phyloP scores from a whole-genome alignment of 2,888 invertebrate genomes.

The Rhamphomyia laevipes region DNA sequence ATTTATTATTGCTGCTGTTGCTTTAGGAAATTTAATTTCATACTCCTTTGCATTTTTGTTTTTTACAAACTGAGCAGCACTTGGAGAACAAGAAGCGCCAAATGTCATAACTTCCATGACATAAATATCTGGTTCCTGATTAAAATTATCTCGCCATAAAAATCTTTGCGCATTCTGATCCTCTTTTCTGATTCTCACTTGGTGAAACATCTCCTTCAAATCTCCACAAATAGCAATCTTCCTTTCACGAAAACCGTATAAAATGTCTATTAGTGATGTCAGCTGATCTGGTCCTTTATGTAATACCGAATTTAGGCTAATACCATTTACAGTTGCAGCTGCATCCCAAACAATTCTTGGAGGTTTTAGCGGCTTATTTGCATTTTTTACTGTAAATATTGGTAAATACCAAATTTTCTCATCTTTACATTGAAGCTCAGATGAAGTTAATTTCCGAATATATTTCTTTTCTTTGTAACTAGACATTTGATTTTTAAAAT shows the following conservation, averaged over 20 bases:
- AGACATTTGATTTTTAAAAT: no score
- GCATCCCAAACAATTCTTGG: no score
- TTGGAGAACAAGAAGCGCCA: slow-evolving; percentile 18
- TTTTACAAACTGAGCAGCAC: slow-evolving; percentile 17
- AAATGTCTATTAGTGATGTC: slow-evolving; percentile 23
- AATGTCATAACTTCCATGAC: slow-evolving; percentile 18
- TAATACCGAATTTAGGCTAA: no score
- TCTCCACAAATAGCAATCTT: slow-evolving; percentile 24
- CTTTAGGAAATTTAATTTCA: slow-evolving; percentile 10
- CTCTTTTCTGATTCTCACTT: slow-evolving; percentile 17
- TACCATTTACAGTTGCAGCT: no score
- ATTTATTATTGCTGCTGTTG: slow-evolving; percentile 11
- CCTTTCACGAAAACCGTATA: slow-evolving; percentile 27
- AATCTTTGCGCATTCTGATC: slow-evolving; percentile 24
- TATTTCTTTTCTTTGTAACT: no score
- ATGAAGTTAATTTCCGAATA: no score
- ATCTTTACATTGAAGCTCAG: no score
- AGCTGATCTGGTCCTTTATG: slow-evolving; percentile 26
- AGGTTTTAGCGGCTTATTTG: no score
- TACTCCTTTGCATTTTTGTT: slow-evolving; percentile 13
- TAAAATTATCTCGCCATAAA: slow-evolving; percentile 19
- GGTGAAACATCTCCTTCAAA: slow-evolving; percentile 22
- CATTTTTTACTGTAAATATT: no score
- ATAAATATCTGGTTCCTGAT: no score
- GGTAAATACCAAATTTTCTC: no score